Evolutionary conservation across 1,140 invertebrate genomes (phyloP), one percentile per base, ranked within the genome.

Genomic region (Helicoverpa zea): DNA sequence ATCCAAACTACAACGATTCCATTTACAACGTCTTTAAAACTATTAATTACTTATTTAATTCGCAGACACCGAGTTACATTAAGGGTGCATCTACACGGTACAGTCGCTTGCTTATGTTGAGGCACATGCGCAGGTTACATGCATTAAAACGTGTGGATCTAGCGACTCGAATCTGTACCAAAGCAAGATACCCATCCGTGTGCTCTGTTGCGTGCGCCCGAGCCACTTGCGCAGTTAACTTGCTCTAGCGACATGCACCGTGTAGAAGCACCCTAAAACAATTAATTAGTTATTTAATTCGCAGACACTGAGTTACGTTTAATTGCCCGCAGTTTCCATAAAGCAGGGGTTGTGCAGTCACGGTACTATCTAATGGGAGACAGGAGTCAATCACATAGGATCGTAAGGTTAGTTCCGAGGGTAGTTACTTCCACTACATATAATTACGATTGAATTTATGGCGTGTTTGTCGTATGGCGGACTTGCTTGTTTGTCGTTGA

Each of bases 361-460:
- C 23, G 23, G 2, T 23, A 23, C 23, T 23, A 23, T 23, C 35
- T 80, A 84, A 83, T 84, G 81, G 86, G 88, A 91, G 89, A 91
- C 87, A 84, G 30, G 80, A 84, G 63, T 91, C 91, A 92, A 92
- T 92, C 90, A 91, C 91, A 91, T 84, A 23, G 90, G 81, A 82
- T 89, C 89, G 88, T 90, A 90, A 89, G 90, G 84, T 86, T 81
- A 90, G 90, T 93, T 89, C 83, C 70, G 3, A 76, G 73, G 78
- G 80, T 81, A 85, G 86, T 94, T 93, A 93, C 89, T 94, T 94
- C 93, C 93, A 91, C 91, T 94, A 94, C 93, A 94, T 94, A 94
- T 94, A 93, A 93, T 93, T 94, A 92, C 91, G 83, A 92, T 91
- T 89, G 81, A 89, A 94, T 92, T 93, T 93, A 94, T 89, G 76